Evolutionary conservation across 2,797 vertebrate species (phyloP), one percentile per base, ranked within the genome.

Genomic region (Dryobates pubescens): DNA sequence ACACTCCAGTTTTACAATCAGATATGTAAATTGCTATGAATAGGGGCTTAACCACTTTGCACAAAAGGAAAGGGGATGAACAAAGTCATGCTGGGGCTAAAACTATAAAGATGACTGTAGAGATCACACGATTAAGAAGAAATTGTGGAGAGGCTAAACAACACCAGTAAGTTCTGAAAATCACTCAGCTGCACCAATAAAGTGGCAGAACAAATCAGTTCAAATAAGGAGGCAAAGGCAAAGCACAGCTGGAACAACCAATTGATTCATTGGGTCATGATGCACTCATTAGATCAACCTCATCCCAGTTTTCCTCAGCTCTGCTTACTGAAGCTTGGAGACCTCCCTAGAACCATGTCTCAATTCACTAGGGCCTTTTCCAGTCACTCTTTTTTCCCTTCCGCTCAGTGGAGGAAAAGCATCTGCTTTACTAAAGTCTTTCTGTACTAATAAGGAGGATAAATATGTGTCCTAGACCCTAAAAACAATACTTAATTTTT

Each of bases 261-360:
- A 88, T 83, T 90, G 93, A 81, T 94, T 95, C 92, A 89, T 70
- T 88, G 87, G 92, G 84, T 96, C 94, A 94, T 94, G 94, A 96
- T 96, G 86, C 73, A 90, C 94, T 95, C 95, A 96, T 96, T 95
- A 96, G 95, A 94, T 95, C 96, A 95, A 86, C 90, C 77, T 89
- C 24, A 3, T 93, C 82, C 72, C 67, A 89, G 86, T 93, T 94
- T 92, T 94, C 82, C 84, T 78, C 76, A 72, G 56, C 72, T 89
- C 82, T 95, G 93, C 93, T 96, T 92, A 94, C 92, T 94, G 92
- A 94, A 95, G 96, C 94, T 90, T 89, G 89, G 94, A 96, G 96
- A 95, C 91, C 96, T 89, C 91, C 82, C 68, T 88, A 91, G 91
- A 89, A 94, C 82, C 0, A 12, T 93, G 90, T 29, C 63, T 63